Percentiles rank a stretch among this genome's conserved stretches.
phyloP scores from a whole-genome alignment of 2,888 invertebrate genomes.

The Rhagonycha fulva region DNA sequence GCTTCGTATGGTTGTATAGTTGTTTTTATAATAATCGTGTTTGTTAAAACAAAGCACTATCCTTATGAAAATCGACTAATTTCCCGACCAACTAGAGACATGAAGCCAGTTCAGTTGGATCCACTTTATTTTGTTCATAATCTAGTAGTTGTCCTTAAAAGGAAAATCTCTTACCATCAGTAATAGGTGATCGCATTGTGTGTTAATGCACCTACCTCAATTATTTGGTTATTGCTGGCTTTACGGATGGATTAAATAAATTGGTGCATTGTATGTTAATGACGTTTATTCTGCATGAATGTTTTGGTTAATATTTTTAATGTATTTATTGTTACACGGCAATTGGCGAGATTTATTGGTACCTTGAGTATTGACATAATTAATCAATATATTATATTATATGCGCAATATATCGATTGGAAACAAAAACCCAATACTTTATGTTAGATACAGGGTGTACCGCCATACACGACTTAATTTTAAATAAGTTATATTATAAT shows the following conservation, averaged over 20 bases:
- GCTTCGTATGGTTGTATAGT: background rate
- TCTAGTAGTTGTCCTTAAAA: conserved; percentile 8
- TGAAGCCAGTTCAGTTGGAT: background rate
- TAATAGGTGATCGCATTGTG: conserved; percentile 31
- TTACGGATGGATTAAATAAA: conserved; percentile 20
- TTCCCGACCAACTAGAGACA: background rate
- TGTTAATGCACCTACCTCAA: conserved; percentile 26
- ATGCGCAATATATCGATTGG: background rate
- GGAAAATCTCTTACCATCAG: conserved; percentile 21
- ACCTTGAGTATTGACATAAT: background rate
- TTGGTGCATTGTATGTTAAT: conserved; percentile 30
- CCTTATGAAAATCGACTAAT: background rate
- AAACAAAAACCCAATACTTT: background rate
- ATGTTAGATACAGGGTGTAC: background rate
- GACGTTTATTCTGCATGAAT: conserved; percentile 24
- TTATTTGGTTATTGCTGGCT: conserved; percentile 22
- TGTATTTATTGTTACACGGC: background rate
- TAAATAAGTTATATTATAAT: background rate
- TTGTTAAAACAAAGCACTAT: background rate
- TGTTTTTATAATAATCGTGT: background rate
- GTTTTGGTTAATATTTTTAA: conserved; percentile 13
- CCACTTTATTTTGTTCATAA: background rate
- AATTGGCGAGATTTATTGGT: background rate
- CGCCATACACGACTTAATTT: background rate
- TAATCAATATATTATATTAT: background rate